phyloP scores from a whole-genome alignment of 2,113 vertebrate genomes.

The Amphiprion ocellaris region DNA sequence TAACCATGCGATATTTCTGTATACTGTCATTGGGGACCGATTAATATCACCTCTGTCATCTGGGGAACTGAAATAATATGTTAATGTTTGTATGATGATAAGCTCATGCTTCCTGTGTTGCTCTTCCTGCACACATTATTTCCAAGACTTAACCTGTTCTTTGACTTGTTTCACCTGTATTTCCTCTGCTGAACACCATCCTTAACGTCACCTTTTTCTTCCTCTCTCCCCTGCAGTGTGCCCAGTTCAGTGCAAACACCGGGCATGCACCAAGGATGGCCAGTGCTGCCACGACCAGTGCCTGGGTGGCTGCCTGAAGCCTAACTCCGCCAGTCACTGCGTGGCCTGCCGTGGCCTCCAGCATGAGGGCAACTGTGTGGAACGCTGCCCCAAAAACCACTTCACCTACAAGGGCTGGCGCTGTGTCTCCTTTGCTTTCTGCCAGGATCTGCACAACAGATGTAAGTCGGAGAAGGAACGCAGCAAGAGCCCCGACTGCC shows the following conservation, averaged over 20 bases:
- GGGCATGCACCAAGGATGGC: conserved; percentile 88
- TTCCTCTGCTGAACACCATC: not conserved
- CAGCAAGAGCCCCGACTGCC: conserved; percentile 81
- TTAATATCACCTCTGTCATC: conserved; percentile 17
- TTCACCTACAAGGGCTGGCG: conserved; percentile 94
- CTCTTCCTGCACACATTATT: not conserved
- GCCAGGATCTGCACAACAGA: conserved; percentile 91
- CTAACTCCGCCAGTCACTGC: conserved; percentile 85
- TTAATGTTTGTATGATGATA: not conserved
- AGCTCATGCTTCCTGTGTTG: not conserved
- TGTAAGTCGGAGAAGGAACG: conserved; percentile 84
- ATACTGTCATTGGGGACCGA: not conserved
- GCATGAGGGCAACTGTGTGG: conserved; percentile 87
- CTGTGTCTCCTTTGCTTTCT: conserved; percentile 91
- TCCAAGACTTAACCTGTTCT: not conserved
- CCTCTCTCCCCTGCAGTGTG: conserved; percentile 85
- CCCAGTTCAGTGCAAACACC: conserved; percentile 88
- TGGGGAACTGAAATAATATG: not conserved
- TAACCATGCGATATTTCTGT: conserved; percentile 28
- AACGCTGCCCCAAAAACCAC: conserved; percentile 86
- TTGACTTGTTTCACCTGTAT: not conserved
- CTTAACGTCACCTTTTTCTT: conserved; percentile 1
- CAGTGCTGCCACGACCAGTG: conserved; percentile 95
- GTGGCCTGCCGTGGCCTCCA: conserved; percentile 91
- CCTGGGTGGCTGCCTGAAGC: conserved; percentile 90